phyloP scores from a whole-genome alignment of 2,888 invertebrate species.

The Drosophila neutralis region DNA sequence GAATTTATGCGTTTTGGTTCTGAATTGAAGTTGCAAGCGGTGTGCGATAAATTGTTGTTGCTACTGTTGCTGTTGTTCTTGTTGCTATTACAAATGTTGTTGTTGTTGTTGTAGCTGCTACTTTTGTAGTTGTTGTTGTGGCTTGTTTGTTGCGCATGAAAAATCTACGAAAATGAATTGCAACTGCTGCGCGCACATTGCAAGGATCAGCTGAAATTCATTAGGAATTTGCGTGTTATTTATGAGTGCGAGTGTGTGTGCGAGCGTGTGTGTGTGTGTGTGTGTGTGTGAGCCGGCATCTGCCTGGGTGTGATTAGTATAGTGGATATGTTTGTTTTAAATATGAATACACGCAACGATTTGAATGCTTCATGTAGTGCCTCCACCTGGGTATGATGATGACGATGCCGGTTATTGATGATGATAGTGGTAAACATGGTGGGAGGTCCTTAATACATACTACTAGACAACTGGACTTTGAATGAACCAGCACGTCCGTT shows the following conservation, averaged over 20 bases:
- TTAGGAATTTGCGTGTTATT: slow-evolving; percentile 80
- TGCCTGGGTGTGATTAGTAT: slow-evolving; percentile 68
- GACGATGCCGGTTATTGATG: slow-evolving; percentile 67
- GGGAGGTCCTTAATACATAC: slow-evolving; percentile 16
- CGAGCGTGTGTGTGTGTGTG: slow-evolving; percentile 20
- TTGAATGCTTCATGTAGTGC: slow-evolving; percentile 21
- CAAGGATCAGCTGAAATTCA: slow-evolving; percentile 80
- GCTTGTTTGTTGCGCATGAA: slow-evolving; percentile 66
- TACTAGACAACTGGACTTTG: slow-evolving; percentile 6
- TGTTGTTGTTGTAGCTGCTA: background rate
- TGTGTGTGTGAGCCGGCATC: slow-evolving; percentile 20
- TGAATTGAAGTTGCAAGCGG: slow-evolving; percentile 75
- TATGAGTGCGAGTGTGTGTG: slow-evolving; percentile 57
- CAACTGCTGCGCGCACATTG: slow-evolving; percentile 67
- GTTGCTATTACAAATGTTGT: slow-evolving; percentile 23
- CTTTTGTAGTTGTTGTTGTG: slow-evolving; percentile 28
- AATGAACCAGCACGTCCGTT: slow-evolving; percentile 30
- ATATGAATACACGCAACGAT: slow-evolving; percentile 65
- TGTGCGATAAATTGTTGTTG: slow-evolving; percentile 69
- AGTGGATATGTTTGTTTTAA: slow-evolving; percentile 71
- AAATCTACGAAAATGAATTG: slow-evolving; percentile 79
- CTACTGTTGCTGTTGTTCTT: slow-evolving; percentile 16
- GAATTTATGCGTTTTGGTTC: slow-evolving; percentile 78
- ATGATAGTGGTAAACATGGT: slow-evolving; percentile 52
- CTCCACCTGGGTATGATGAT: slow-evolving; percentile 1